Evolutionary conservation across 2,888 invertebrate species (phyloP), one percentile per base, ranked within the genome.

Genomic region (Thelaira solivaga): DNA sequence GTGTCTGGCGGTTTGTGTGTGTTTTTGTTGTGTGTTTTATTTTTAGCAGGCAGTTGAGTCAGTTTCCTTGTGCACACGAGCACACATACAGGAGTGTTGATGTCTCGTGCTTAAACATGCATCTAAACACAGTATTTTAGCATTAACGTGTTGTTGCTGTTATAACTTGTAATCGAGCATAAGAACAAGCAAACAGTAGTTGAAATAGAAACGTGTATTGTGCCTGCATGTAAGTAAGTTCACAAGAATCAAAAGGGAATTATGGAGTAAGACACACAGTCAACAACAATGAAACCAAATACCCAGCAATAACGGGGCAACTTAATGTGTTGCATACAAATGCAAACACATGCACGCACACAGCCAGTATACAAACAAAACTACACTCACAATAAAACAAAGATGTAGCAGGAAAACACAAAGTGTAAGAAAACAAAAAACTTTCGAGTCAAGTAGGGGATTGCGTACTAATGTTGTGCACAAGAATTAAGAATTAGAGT

Each of bases 221-320:
- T n/a, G n/a, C n/a, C n/a, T n/a, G n/a, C n/a, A n/a, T n/a, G n/a
- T n/a, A n/a, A n/a, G n/a, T n/a, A n/a, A n/a, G 59, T 73, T 65
- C 16, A 47, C 59, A 73, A 57, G 57, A 65, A 65, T 43, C 51
- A 65, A 43, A 73, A 57, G 43, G 53, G 74, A 74, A 75, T 53
- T 68, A 75, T 61, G 61, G 53, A 74, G 74, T 67, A 61, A 61
- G 22, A 47, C 61, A 36, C 57, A 36, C 61, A n/a, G n/a, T n/a
- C n/a, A 74, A 45, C 53, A 67, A 57, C 57, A 61, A 62, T 62
- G 26, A 55, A 72, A 62, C 64, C 72, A 65, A 65, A 65, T 59
- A 43, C 49, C 34, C 65, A 59, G 51, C 73, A 75, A 75, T 67
- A 45, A 51, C 41, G 67, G 59, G 61, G 61, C 74, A 67, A 74